Conservation (phyloP, 1,140 invertebrate species). For the Cyclargus thomasi region DNA sequence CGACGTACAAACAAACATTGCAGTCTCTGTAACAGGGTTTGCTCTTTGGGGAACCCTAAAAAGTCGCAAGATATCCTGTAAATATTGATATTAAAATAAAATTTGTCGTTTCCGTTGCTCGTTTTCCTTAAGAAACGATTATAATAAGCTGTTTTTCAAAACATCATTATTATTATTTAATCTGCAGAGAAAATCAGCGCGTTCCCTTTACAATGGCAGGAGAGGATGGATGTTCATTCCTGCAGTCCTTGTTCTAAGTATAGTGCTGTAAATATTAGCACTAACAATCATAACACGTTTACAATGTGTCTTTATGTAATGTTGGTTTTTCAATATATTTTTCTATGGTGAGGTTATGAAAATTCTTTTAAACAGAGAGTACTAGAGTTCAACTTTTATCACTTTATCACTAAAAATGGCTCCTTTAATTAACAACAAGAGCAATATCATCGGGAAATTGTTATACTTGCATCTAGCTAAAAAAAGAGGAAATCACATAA, state of each 20-base stretch:
- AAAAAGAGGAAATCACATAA: not conserved
- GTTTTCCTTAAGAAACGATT: too few relatives aligned
- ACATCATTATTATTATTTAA: not conserved
- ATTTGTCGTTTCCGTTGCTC: too few relatives aligned
- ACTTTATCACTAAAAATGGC: not conserved
- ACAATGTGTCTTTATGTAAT: slow-evolving; percentile 17
- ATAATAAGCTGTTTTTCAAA: too few relatives aligned
- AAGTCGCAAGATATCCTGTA: too few relatives aligned
- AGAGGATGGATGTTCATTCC: slow-evolving; percentile 51
- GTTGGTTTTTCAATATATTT: too few relatives aligned
- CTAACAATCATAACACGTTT: slow-evolving; percentile 20
- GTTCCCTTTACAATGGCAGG: slow-evolving; percentile 34
- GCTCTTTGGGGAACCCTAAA: too few relatives aligned
- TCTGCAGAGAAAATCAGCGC: slow-evolving; percentile 32
- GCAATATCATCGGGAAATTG: not conserved
- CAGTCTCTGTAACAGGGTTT: too few relatives aligned
- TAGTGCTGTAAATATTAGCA: slow-evolving; percentile 24
- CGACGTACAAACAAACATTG: too few relatives aligned
- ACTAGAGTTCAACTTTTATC: too few relatives aligned
- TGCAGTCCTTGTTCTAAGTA: slow-evolving; percentile 32
- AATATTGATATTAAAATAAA: too few relatives aligned
- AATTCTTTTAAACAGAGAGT: too few relatives aligned
- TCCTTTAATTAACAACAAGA: not conserved
- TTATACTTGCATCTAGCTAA: not conserved
- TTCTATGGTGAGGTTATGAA: too few relatives aligned